A percentile compares a stretch with the other conserved stretches of the same genome.
Conservation (phyloP, 2,113 vertebrate species). For the Brachyhypopomus occidentalis region DNA sequence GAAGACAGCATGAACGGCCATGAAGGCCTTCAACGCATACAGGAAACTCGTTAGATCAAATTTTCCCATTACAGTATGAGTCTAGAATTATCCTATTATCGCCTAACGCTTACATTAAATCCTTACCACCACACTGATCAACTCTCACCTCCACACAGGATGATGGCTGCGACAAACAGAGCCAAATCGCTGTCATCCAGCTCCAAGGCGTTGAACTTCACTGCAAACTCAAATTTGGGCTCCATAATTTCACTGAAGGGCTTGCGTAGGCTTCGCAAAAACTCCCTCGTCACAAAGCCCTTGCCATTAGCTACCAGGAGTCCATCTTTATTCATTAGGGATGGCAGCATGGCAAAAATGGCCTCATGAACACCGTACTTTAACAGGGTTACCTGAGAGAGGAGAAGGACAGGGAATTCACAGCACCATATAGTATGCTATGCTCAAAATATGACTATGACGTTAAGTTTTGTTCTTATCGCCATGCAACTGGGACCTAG, state of each 20-base stretch:
- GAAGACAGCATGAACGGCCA: too few relatives aligned
- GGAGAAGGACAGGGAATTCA: neutral
- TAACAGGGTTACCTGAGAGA: constrained; percentile 85
- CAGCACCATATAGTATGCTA: neutral
- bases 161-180: constrained; percentile 97
- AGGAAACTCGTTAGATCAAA: too few relatives aligned
- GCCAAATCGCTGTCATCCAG: constrained; percentile 97
- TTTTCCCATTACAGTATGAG: too few relatives aligned
- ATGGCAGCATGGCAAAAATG: constrained; percentile 98
- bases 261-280: constrained; percentile 93
- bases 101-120: neutral
- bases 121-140: neutral
- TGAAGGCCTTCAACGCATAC: too few relatives aligned
- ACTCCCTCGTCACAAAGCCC: constrained; percentile 95
- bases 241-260: constrained; percentile 97
- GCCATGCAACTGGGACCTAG: neutral
- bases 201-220: constrained; percentile 97
- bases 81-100: too few relatives aligned
- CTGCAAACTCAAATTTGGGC: constrained; percentile 98
- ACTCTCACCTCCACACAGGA: constrained; percentile 93
- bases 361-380: constrained; percentile 97
- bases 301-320: constrained; percentile 93
- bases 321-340: constrained; percentile 98
- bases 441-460: neutral
- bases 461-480: neutral